A percentile compares a stretch with the other conserved stretches of the same genome.
Conservation (phyloP, 2,888 invertebrate species). For the Aporophyla nigra region DNA sequence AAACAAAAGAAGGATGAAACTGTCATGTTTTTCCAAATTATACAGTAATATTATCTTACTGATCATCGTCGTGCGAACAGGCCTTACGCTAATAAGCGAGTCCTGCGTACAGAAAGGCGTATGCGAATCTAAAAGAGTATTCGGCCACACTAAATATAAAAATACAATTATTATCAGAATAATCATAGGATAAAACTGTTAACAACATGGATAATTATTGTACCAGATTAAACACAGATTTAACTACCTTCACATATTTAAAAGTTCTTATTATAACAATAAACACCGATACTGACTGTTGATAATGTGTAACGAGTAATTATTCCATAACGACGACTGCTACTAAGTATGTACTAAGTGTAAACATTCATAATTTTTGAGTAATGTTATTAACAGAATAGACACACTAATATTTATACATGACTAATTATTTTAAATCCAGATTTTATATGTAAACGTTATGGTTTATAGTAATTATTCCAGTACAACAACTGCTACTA, state of each 20-base stretch:
- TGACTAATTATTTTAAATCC: too few species aligned
- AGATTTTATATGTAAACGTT: background rate
- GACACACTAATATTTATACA: too few species aligned
- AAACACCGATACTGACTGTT: constrained; percentile 42
- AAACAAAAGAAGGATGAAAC: background rate
- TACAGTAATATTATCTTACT: background rate
- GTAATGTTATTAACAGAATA: too few species aligned
- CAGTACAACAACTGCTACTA: constrained; percentile 8
- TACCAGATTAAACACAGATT: constrained; percentile 36
- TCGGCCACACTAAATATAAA: constrained; percentile 33
- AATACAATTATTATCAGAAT: constrained; percentile 21
- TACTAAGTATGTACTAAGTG: background rate
- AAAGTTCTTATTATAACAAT: constrained; percentile 46
- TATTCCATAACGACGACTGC: constrained; percentile 21
- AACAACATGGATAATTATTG: constrained; percentile 8
- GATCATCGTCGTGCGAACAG: background rate
- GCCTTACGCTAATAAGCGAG: constrained; percentile 22
- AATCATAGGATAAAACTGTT: constrained; percentile 7
- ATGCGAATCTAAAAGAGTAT: constrained; percentile 39
- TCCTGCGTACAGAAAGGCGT: constrained; percentile 36
- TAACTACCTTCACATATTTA: constrained; percentile 46
- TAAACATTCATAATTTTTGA: background rate
- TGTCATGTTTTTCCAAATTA: background rate
- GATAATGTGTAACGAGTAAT: background rate
- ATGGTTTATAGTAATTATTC: constrained; percentile 11